Percentiles rank a stretch among this genome's conserved stretches.
Conservation (phyloP, 2,797 vertebrate genomes). For the Cheirogaleus major region DNA sequence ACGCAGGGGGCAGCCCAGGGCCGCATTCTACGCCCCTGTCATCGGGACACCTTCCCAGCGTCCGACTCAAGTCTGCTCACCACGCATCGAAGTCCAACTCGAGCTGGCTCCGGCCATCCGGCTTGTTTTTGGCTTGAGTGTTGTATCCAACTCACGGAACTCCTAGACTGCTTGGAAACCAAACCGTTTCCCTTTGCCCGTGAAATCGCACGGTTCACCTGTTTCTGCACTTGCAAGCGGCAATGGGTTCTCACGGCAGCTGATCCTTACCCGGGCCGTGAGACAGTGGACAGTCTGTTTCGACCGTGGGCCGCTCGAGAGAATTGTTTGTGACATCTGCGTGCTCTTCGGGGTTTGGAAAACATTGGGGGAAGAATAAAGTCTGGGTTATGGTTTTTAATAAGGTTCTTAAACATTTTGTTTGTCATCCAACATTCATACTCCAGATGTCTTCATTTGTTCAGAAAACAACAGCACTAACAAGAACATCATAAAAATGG, state of each 20-base stretch:
- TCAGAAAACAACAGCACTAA: neutral
- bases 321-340: neutral
- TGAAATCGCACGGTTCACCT: fast-evolving
- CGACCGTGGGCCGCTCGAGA: neutral
- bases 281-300: neutral
- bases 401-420: neutral
- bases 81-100: fast-evolving
- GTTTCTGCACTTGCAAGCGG: neutral
- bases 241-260: neutral
- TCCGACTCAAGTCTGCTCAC: neutral
- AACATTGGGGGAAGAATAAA: neutral
- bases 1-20: fast-evolving
- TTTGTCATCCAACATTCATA: neutral
- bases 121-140: neutral
- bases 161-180: neutral
- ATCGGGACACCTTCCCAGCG: fast-evolving
- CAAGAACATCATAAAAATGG: neutral
- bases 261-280: neutral
- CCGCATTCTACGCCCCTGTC: fast-evolving
- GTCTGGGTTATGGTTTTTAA: neutral
- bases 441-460: neutral
- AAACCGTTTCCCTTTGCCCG: neutral
- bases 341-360: neutral
- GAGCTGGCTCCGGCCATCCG: fast-evolving
- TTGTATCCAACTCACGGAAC: neutral